Conservation (phyloP, 1,140 invertebrate species). For the Phymastichus coffea region DNA sequence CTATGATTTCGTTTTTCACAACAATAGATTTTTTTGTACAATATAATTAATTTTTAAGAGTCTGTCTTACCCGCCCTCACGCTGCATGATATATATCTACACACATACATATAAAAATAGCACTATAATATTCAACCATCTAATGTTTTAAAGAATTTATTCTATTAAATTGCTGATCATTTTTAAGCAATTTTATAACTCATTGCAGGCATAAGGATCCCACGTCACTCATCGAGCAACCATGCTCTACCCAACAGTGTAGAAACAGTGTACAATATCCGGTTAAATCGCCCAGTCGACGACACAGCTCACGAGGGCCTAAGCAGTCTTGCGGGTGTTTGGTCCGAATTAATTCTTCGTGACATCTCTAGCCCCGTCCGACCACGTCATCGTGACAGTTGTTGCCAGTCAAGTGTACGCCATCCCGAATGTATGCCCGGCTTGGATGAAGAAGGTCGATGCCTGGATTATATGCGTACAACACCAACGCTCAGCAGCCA, state of each 20-base stretch:
- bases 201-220: slow-evolving; percentile 62
- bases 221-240: slow-evolving; percentile 57
- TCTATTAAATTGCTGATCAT: no score
- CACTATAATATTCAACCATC: no score
- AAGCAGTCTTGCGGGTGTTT: slow-evolving; percentile 77
- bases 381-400: slow-evolving; percentile 43
- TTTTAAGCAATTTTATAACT: no score
- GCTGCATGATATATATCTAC: no score
- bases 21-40: no score
- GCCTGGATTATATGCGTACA: slow-evolving; percentile 75
- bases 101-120: no score
- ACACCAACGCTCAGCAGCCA: slow-evolving; percentile 66
- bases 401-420: slow-evolving; percentile 38
- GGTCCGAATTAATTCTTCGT: slow-evolving; percentile 77
- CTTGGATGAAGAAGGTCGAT: slow-evolving; percentile 48
- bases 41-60: no score
- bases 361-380: slow-evolving; percentile 73
- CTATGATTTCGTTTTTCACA: no score
- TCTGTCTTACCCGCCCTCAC: no score
- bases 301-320: slow-evolving; percentile 63
- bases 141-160: no score
- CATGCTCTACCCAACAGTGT: slow-evolving; percentile 44
- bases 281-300: background rate
- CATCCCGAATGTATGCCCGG: slow-evolving; percentile 61
- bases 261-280: background rate